A percentile compares a stretch with the other conserved stretches of the same genome.
phyloP scores from a whole-genome alignment of 2,888 invertebrate genomes.

The Drosophila borealis region DNA sequence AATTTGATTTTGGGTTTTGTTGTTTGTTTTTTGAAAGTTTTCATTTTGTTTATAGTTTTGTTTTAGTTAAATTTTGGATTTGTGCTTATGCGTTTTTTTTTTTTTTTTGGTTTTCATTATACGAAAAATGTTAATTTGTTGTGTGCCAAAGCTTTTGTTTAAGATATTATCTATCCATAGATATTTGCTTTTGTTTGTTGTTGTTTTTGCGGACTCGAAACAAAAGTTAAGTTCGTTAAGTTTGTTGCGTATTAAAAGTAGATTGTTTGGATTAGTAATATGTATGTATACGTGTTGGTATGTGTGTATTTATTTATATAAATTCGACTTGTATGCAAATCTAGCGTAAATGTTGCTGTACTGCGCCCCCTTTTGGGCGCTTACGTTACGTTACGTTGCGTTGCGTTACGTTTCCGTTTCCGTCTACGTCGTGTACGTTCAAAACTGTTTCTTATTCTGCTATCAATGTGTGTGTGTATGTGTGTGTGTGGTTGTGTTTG shows the following conservation, averaged over 20 bases:
- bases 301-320: slow-evolving; percentile 67
- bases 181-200: slow-evolving; percentile 20
- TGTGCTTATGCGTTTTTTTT: neutral
- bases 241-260: slow-evolving; percentile 46
- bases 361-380: slow-evolving; percentile 12
- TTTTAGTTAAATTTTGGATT: slow-evolving; percentile 10
- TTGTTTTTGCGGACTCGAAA: slow-evolving; percentile 48
- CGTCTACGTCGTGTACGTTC: slow-evolving; percentile 1
- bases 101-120: slow-evolving; percentile 8
- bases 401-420: neutral
- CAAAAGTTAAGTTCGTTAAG: slow-evolving; percentile 27
- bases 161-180: slow-evolving; percentile 29
- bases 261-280: slow-evolving; percentile 57
- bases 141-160: slow-evolving; percentile 81
- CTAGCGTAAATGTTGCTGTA: slow-evolving; percentile 69
- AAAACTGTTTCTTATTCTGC: slow-evolving; percentile 6
- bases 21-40: slow-evolving; percentile 1
- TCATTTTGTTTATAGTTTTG: slow-evolving; percentile 21
- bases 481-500: slow-evolving; percentile 4
- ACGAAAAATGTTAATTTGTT: slow-evolving; percentile 60
- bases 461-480: slow-evolving; percentile 6
- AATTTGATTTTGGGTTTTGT: slow-evolving; percentile 27
- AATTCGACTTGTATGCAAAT: slow-evolving; percentile 81
- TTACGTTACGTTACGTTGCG: neutral
- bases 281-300: slow-evolving; percentile 28